Evolutionary conservation across 2,888 invertebrate species (phyloP), one percentile per base, ranked within the genome.

Genomic region (Cepaea hortensis): DNA sequence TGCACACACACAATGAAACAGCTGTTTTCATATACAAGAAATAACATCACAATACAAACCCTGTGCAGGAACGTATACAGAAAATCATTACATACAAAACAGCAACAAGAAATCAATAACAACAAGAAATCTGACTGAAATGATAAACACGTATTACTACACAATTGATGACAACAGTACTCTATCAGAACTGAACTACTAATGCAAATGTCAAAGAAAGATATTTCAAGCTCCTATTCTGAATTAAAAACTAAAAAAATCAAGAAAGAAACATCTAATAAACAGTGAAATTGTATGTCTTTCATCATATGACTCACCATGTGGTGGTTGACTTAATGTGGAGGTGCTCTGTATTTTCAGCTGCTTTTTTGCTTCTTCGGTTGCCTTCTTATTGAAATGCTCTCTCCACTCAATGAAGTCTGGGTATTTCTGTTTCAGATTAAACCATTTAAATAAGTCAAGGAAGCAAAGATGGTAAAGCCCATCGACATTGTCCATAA

Each of bases 351-450:
- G 84, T 68, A 89, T 88, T 79, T 88, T 90, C 72, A 91, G 82
- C 77, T 90, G 89, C 86, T 91, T 91, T 75, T 85, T 89, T 2
- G 93, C 92, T 65, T 90, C 89, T 20, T 90, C 89, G 50, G 90
- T 90, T 7, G 92, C 91, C 80, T 90, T 89, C 80, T 90, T 90
- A 86, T 92, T 89, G 87, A 89, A 92, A 88, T 90, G 90, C 9
- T 89, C 85, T 80, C 93, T 88, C 46, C 92, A 88, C 35, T 91
- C 91, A 15, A 88, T 81, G 88, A 93, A 93, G 77, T 91, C 89
- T 35, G 90, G 89, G 72, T 91, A 91, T 85, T 91, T 92, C 92
- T 93, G 88, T 3, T 68, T 35, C 23, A 81, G n/a, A 85, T 55
- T 62, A 1, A 81, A 55, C 55, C 11, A 9, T 55, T 55, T 55